A percentile compares a stretch with the other conserved stretches of the same genome.
These are phyloP conservation scores for Eremobia ochroleuca DNA, from an alignment of 2,888 invertebrate genomes.

Conservation along the genomic window DNA sequence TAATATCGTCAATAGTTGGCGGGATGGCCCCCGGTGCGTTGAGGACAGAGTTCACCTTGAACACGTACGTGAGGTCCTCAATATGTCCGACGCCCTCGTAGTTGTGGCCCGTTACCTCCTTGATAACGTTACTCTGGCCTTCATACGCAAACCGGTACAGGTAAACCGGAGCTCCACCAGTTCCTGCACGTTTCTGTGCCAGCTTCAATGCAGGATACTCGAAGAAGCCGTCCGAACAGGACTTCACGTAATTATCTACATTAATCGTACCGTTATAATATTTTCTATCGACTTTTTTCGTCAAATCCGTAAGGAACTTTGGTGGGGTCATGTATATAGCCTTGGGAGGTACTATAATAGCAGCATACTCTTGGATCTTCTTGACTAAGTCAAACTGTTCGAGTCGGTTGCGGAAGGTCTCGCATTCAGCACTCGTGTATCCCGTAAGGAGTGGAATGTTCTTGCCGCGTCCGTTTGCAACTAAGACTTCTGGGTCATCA, in stretches of 20 bases:
- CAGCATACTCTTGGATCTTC: conserved; percentile 72
- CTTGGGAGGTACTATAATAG: conserved; percentile 72
- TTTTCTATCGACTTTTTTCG: conserved; percentile 68
- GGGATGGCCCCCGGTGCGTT: conserved; percentile 60
- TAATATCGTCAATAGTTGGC: conserved; percentile 67
- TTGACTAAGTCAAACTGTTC: conserved; percentile 75
- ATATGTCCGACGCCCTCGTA: conserved; percentile 91
- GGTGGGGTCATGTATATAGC: conserved; percentile 71
- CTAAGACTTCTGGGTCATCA: conserved; percentile 79
- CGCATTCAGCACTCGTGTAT: conserved; percentile 82
- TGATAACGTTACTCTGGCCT: conserved; percentile 86
- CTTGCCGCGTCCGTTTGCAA: conserved; percentile 78
- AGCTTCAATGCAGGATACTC: conserved; percentile 81
- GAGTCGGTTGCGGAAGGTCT: conserved; percentile 79
- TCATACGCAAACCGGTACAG: conserved; percentile 90
- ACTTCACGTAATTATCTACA: conserved; percentile 76
- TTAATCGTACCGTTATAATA: conserved; percentile 77
- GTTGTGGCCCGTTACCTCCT: conserved; percentile 78
- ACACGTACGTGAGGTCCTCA: conserved; percentile 91
- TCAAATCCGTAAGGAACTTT: conserved; percentile 63
- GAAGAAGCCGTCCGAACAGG: conserved; percentile 80
- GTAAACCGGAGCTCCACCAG: conserved; percentile 84
- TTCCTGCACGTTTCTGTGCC: conserved; percentile 69
- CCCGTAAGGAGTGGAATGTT: conserved; percentile 83
- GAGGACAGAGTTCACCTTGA: conserved; percentile 80